These are phyloP conservation scores for Lethrus apterus DNA, from an alignment of 1,140 invertebrate species.

Conservation along the genomic window DNA sequence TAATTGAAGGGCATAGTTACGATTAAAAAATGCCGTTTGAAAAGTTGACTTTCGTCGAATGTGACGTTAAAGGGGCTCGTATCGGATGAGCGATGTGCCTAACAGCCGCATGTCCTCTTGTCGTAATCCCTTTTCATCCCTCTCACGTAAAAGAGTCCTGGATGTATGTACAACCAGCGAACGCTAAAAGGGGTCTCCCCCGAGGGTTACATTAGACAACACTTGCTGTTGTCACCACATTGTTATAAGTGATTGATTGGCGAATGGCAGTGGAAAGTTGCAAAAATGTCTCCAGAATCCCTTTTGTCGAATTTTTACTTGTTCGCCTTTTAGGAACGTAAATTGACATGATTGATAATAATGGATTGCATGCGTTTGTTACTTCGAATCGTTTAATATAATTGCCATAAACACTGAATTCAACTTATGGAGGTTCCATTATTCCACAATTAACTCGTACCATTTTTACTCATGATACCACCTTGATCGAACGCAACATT, in stretches of 20 bases:
- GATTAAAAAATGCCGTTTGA: too few species aligned
- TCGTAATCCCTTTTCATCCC: background rate
- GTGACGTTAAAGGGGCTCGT: too few species aligned
- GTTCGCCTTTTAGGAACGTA: too few species aligned
- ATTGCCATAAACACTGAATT: background rate
- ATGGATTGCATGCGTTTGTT: background rate
- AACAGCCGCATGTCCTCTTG: background rate
- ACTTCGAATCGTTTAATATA: background rate
- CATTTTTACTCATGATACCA: too few species aligned
- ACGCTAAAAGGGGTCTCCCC: too few species aligned
- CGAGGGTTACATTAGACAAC: background rate
- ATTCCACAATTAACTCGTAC: too few species aligned
- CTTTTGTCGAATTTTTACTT: background rate
- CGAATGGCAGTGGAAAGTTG: background rate
- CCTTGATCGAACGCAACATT: too few species aligned
- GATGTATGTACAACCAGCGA: background rate
- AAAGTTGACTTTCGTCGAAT: background rate
- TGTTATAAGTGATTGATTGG: background rate
- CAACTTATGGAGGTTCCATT: too few species aligned
- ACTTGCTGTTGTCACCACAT: slow-evolving; percentile 1
- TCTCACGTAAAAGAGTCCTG: background rate
- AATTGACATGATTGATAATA: too few species aligned
- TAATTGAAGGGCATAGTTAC: too few species aligned
- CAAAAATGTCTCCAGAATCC: background rate
- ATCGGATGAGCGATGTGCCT: too few species aligned